Evolutionary conservation across 2,797 vertebrate species (phyloP).

Genomic region (Poecile montanus): DNA sequence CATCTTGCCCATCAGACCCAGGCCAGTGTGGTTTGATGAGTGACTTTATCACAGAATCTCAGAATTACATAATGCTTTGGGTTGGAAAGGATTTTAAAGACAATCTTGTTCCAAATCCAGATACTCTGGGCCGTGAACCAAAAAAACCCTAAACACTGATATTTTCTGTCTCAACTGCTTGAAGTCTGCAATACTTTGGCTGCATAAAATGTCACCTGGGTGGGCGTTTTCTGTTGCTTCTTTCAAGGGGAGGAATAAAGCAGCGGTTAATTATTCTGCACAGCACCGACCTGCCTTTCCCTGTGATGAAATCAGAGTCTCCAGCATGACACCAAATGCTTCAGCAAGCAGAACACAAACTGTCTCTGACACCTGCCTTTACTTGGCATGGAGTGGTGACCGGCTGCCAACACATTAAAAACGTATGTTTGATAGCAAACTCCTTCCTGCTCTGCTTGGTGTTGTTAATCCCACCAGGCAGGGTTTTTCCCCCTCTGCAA

Average conservation of each 20-base stretch:
- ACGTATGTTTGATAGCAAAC: background rate
- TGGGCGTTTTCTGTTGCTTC: background rate
- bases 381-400: background rate
- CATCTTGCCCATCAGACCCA: background rate
- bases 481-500: background rate
- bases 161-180: background rate
- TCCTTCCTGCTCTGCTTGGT: rapidly evolving
- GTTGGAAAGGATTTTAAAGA: background rate
- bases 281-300: background rate
- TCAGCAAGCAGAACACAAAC: background rate
- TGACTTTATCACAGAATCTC: background rate
- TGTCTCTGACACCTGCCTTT: background rate
- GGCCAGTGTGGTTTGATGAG: rapidly evolving
- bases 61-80: background rate
- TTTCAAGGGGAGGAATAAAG: slow-evolving; percentile 35
- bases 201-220: background rate
- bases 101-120: rapidly evolving
- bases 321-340: background rate
- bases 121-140: rapidly evolving
- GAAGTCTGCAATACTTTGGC: background rate
- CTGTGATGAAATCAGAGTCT: background rate
- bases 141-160: rapidly evolving
- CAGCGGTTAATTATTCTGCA: rapidly evolving
- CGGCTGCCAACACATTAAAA: background rate
- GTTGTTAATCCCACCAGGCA: background rate